Evolutionary conservation across 2,113 vertebrate species (phyloP), one percentile per base, ranked within the genome.

Genomic region (Stigmatopora nigra): DNA sequence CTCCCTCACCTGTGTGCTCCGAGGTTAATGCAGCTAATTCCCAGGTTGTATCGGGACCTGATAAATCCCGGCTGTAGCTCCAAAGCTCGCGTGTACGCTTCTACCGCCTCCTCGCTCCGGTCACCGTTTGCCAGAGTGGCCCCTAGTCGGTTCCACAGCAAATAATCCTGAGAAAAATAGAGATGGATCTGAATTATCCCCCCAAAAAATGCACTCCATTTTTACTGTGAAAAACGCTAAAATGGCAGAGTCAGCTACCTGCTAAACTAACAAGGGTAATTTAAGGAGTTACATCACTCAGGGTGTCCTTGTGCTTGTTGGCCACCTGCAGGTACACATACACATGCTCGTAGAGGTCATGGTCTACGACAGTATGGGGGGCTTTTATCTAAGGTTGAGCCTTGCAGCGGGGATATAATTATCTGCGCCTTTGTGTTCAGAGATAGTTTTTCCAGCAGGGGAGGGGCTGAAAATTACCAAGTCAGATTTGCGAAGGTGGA

Each of bases 51-150:
- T 71, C 95, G 92, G 76, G 95, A 99, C 25, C 95, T 90, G 76
- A 99, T 98, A 78, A 98, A 99, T 56, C 96, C 95, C 0, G 97
- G 96, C n/a, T 98, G 97, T 19, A 98, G 93, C 83, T 98, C 94
- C 71, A 99, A 79, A 0, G 97, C 97, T 38, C 92, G 68, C 0
- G 94, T 95, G 66, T 99, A 98, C 1, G 97, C 97, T 67, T 98
- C 97, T 44, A 99, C 94, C 0, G 97, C 97, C 77, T 99, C 97
- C 72, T 95, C 92, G 0, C 97, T 99, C 73, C 95, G 93, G 83
- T 98, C 96, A 38, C 97, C 96, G 0, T 99, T 99, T 0, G 97
- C 97, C 85, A 99, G 75, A 0, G 97, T 98, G 1, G 97, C 97
- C 48, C 97, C 97, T 1, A 99, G 93, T 20, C 95, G 94, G 82